Percentiles rank a stretch among this genome's conserved stretches.
Conservation (phyloP, 23 tunicate genomes). For the Oikopleura dioica region DNA sequence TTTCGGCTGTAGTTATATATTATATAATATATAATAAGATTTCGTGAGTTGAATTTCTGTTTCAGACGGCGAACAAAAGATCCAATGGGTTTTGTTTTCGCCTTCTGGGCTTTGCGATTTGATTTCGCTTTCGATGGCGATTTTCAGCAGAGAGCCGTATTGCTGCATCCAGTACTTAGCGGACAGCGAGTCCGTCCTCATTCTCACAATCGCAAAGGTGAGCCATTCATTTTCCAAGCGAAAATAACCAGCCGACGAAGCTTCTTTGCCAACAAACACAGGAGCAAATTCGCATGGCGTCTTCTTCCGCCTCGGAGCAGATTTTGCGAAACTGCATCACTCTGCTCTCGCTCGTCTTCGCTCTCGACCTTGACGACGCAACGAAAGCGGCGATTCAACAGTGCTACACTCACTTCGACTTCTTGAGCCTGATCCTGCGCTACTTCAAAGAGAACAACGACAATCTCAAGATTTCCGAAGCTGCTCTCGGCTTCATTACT, state of each 20-base stretch:
- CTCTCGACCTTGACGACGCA: not conserved
- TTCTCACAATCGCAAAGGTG: not conserved
- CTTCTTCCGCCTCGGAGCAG: not conserved
- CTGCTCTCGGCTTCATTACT: not conserved
- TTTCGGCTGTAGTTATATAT: too few relatives aligned
- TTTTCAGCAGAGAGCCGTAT: not conserved
- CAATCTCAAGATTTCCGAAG: not conserved
- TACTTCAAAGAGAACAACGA: not conserved
- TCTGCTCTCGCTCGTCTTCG: not conserved
- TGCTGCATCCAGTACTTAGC: constrained; percentile 1
- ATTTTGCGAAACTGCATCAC: not conserved
- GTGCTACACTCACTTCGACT: not conserved
- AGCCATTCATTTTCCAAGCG: too few relatives aligned
- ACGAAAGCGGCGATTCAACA: not conserved
- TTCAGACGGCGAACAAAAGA: too few relatives aligned
- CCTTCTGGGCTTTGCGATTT: not conserved
- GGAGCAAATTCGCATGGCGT: too few relatives aligned
- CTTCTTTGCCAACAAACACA: too few relatives aligned
- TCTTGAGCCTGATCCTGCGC: not conserved
- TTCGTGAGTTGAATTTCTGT: too few relatives aligned
- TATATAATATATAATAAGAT: too few relatives aligned
- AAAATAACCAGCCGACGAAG: too few relatives aligned
- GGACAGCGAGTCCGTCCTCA: not conserved
- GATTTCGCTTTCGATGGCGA: not conserved
- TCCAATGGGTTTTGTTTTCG: not conserved